Evolutionary conservation across 2,797 vertebrate genomes (phyloP).

Genomic region (Geotrypetes seraphini): DNA sequence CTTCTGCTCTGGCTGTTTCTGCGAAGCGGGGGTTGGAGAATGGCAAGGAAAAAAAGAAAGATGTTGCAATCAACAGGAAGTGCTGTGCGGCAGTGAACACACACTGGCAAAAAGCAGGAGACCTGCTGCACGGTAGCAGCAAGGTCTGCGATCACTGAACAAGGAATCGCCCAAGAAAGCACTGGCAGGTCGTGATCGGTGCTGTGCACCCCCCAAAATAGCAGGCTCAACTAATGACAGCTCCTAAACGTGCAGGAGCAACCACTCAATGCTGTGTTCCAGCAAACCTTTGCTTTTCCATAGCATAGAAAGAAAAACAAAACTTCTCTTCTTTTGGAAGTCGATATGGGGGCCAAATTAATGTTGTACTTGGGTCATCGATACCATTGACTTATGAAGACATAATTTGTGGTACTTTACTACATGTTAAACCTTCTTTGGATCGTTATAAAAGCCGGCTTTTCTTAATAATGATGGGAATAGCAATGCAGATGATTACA

Average conservation of each 20-base stretch:
- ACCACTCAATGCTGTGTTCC: constrained; percentile 27
- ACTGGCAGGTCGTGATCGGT: constrained; percentile 47
- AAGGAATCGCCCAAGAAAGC: constrained; percentile 55
- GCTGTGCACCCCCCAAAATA: constrained; percentile 22
- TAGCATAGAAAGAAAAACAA: too few relatives aligned
- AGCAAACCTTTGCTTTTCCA: constrained; percentile 13
- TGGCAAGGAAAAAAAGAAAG: constrained; percentile 78
- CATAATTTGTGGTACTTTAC: too few relatives aligned
- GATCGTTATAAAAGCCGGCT: too few relatives aligned
- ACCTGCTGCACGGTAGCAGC: constrained; percentile 52
- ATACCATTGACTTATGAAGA: too few relatives aligned
- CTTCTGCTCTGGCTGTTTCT: constrained; percentile 63
- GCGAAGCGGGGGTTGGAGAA: constrained; percentile 66
- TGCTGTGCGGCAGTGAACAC: constrained; percentile 73
- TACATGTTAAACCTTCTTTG: too few relatives aligned
- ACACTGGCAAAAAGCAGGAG: constrained; percentile 63
- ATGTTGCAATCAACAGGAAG: constrained; percentile 96
- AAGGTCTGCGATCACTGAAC: constrained; percentile 47
- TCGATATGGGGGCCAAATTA: too few relatives aligned
- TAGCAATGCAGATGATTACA: too few relatives aligned
- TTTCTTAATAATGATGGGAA: too few relatives aligned
- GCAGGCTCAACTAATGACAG: constrained; percentile 17
- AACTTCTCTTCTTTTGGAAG: too few relatives aligned
- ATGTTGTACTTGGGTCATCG: too few relatives aligned
- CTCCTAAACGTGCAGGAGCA: constrained; percentile 13